Evolutionary conservation across 2,113 vertebrate genomes (phyloP), one percentile per base, ranked within the genome.

Genomic region (Oryzias melastigma): DNA sequence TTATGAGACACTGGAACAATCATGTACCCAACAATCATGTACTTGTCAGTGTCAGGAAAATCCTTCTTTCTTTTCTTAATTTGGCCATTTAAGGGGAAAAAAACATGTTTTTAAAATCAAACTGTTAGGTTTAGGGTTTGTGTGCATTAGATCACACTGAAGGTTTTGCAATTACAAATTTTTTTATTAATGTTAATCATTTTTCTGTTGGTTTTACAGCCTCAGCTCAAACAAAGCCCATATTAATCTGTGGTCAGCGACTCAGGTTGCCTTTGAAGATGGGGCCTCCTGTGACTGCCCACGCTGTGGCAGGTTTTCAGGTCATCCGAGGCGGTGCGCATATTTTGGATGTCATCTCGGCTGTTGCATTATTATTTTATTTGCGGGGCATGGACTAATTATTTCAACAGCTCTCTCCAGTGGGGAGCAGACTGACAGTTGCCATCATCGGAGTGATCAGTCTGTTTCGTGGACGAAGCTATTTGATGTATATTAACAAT

Each of bases 401-500:
- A 90, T 90, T 88, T 82, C 83, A 88, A 75, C 88, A 85, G 88
- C 81, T 62, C 86, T 85, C 80, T 65, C 86, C 75, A 71, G 61
- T 52, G 69, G 69, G 78, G 75, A 65, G 81, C 71, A 87, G 91
- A 91, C 86, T 91, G 92, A 92, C 92, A 90, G 91, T 88, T 90
- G 84, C 86, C 87, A 62, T 91, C 88, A 92, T 92, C 47, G 89
- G 64, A 90, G 90, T 92, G 91, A 92, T 92, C 90, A 89, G 89
- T 83, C 83, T 75, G 83, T 77, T 90, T 77, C 81, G 83, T 40
- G 65, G 75, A 75, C 52, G 66, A 52, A 81, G 72, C 85, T 80
- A 85, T 89, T 93, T 93, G 92, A 93, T 91, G 89, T 91, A 89
- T 92, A 93, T 93, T 91, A 90, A 92, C 87, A 89, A 88, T 93